Conservation (phyloP, 2,113 vertebrate genomes). For the Platycercus adscitus region DNA sequence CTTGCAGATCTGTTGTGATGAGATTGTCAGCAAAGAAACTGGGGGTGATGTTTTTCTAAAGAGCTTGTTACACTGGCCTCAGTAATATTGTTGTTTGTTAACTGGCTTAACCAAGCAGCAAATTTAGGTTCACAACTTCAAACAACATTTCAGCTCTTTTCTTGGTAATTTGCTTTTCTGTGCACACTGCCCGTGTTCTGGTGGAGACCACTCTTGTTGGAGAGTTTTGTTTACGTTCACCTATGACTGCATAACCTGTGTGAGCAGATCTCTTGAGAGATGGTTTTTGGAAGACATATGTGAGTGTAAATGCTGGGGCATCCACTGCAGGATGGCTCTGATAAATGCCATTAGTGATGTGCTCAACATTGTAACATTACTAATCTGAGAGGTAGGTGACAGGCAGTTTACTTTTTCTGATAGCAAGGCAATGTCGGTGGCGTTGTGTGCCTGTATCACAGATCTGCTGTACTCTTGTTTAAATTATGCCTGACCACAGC, state of each 20-base stretch:
- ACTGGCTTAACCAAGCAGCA: not conserved
- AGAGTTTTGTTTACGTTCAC: not conserved
- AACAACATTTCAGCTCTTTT: not conserved
- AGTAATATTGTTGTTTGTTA: not conserved
- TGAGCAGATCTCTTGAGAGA: not conserved
- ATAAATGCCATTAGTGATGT: not conserved
- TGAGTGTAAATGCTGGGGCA: not conserved
- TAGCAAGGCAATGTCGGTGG: not conserved
- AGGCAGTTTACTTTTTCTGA: not conserved
- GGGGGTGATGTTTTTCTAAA: not conserved
- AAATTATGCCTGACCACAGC: not conserved
- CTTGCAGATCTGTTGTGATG: not conserved
- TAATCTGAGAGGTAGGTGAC: not conserved
- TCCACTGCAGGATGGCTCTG: fast-evolving
- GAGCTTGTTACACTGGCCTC: not conserved
- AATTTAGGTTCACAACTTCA: not conserved
- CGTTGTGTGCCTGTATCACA: not conserved
- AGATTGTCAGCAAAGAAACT: not conserved
- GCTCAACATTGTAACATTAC: not conserved
- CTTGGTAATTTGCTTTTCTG: not conserved
- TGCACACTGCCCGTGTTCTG: not conserved
- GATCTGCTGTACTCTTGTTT: not conserved
- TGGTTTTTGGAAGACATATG: not conserved
- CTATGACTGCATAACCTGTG: not conserved
- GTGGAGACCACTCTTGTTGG: not conserved